Base-by-base conservation (phyloP, 2,888 invertebrate species). In the Drosophila yooni region DNA sequence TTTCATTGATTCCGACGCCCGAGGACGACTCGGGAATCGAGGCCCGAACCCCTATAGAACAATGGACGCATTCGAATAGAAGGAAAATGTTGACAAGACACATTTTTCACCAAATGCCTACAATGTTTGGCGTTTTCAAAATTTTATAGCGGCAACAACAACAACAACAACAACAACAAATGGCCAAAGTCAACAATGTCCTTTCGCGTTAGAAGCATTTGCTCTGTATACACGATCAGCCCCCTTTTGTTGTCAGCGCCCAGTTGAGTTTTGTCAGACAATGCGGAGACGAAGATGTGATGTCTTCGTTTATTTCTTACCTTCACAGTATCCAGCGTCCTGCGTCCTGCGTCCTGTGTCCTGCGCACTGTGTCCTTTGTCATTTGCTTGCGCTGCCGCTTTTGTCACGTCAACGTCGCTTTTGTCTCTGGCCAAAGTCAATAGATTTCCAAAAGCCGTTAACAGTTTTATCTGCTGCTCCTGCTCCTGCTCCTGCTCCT, bases 201-300 rank as follows among this genome's bases (percentile, higher is more conserved):
- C 75, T 79, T 70, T 54, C 57, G 71, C 77, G 21, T 53, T 64
- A 40, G 63, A 59, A 50, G 67, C 67, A 61, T 74, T 68, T 61
- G 60, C 67, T 75, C 36, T 70, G 67, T 68, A 57, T 83, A 91
- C 91, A 91, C 83, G 91, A 91, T 91, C 91, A 91, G 91, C 91
- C 91, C 87, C 90, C 88, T 91, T 91, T 85, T 90, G 82, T 80
- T 86, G 72, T 58, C 76, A 70, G 83, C 76, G 85, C 88, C 80
- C 81, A 72, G 81, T 70, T 75, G 52, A 80, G 63, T 64, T 71
- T 64, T 31, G 60, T 68, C 74, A 90, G 90, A 90, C 90, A 91
- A 91, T 76, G 72, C 80, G 90, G 89, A 91, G 86, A 81, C 86
- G 65, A 54, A 61, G 70, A 71, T 61, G 71, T 76, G 72, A 78